Percentiles rank a stretch among this genome's conserved stretches.
Conservation (phyloP, 2,113 vertebrate genomes). For the Hippocampus mohnikei region DNA sequence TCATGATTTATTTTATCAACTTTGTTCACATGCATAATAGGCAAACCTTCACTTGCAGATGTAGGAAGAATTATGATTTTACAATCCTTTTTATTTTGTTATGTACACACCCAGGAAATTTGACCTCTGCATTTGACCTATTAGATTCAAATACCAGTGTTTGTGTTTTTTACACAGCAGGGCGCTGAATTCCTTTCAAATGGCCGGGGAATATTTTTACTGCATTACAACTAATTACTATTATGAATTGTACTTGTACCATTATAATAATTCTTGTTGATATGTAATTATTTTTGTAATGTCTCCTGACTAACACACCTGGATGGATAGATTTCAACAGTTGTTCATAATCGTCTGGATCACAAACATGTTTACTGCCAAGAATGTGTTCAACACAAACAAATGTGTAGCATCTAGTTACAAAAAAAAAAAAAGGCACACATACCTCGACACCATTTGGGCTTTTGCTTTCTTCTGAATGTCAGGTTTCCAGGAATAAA, state of each 20-base stretch:
- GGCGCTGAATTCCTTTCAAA: too few relatives aligned
- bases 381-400: not conserved
- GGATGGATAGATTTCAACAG: not conserved
- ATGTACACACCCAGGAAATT: too few relatives aligned
- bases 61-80: too few relatives aligned
- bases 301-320: not conserved
- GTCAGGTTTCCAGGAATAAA: not conserved
- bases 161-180: too few relatives aligned
- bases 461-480: slow-evolving; percentile 1
- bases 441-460: not conserved
- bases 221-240: too few relatives aligned
- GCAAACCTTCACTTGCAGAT: too few relatives aligned
- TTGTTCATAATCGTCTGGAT: not conserved
- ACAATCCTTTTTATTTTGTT: too few relatives aligned
- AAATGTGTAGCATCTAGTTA: not conserved
- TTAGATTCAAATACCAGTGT: too few relatives aligned
- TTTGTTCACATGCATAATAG: too few relatives aligned
- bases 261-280: not conserved
- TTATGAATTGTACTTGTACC: too few relatives aligned
- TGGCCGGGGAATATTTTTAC: too few relatives aligned
- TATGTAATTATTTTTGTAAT: not conserved
- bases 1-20: not conserved
- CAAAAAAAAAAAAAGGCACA: not conserved
- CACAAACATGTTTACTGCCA: not conserved
- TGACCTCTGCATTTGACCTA: too few relatives aligned